Conservation (phyloP, 2,888 invertebrate genomes). For the Eulithis testata region DNA sequence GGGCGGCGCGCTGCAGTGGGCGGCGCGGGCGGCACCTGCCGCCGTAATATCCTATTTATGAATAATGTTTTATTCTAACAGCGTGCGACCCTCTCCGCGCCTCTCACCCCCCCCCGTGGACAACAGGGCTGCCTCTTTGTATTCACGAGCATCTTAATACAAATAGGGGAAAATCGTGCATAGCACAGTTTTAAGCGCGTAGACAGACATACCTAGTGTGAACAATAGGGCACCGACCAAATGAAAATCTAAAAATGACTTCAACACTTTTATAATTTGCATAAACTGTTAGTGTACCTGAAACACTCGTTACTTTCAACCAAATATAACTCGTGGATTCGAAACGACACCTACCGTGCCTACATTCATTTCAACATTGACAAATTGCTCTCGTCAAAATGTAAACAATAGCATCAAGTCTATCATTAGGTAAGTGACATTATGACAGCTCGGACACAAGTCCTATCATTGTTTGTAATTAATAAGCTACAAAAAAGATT, state of each 20-base stretch:
- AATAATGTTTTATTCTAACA: constrained; percentile 84
- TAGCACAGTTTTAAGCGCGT: background rate
- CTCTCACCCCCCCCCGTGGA: constrained; percentile 28
- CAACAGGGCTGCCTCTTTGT: constrained; percentile 51
- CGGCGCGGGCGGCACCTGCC: constrained; percentile 41
- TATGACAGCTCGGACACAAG: constrained; percentile 1
- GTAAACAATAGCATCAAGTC: background rate
- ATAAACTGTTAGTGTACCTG: no score
- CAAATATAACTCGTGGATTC: no score
- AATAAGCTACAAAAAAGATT: no score
- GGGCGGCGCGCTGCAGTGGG: constrained; percentile 34
- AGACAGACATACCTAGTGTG: no score
- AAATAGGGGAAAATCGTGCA: background rate
- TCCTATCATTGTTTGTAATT: no score
- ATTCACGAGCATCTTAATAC: constrained; percentile 9
- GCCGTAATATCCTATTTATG: constrained; percentile 82
- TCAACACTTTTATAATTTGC: no score
- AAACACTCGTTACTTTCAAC: no score
- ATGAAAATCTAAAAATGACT: no score
- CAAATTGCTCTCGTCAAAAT: constrained; percentile 3
- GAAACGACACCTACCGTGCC: no score
- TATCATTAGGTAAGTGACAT: background rate
- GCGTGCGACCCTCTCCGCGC: constrained; percentile 69
- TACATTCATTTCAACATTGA: constrained; percentile 2
- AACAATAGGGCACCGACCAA: background rate